Evolutionary conservation across 2,888 invertebrate genomes (phyloP).

Genomic region (Elmis aenea): DNA sequence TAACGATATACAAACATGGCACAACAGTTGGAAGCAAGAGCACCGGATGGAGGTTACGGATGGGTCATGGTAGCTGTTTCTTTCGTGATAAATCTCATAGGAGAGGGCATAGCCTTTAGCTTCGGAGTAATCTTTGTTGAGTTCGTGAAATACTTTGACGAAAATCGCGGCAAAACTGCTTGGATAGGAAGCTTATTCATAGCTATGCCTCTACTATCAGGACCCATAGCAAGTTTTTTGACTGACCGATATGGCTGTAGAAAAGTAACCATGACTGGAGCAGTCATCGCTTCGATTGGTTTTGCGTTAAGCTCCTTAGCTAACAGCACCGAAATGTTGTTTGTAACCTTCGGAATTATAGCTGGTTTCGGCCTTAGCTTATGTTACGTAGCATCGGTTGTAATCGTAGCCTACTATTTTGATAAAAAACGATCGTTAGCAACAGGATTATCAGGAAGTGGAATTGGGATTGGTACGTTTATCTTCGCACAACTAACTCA

Average conservation of each 20-base stretch:
- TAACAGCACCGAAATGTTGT: slow-evolving; percentile 70
- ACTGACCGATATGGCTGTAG: slow-evolving; percentile 81
- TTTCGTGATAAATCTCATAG: slow-evolving; percentile 84
- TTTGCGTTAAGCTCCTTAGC: slow-evolving; percentile 73
- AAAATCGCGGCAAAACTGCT: slow-evolving; percentile 81
- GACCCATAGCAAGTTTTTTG: slow-evolving; percentile 78
- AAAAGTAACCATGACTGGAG: slow-evolving; percentile 71
- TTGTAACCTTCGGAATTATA: slow-evolving; percentile 77
- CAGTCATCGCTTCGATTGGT: slow-evolving; percentile 68
- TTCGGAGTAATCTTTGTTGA: slow-evolving; percentile 87
- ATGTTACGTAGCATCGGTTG: slow-evolving; percentile 86
- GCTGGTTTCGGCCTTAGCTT: slow-evolving; percentile 81
- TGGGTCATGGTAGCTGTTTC: slow-evolving; percentile 89
- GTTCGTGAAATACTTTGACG: slow-evolving; percentile 78
- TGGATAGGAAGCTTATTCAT: slow-evolving; percentile 89
- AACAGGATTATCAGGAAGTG: slow-evolving; percentile 81
- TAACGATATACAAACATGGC: slow-evolving; percentile 48
- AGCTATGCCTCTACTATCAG: slow-evolving; percentile 83
- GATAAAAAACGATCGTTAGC: slow-evolving; percentile 79
- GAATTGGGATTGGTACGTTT: slow-evolving; percentile 84
- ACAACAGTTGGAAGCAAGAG: slow-evolving; percentile 57
- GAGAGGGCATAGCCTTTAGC: slow-evolving; percentile 88
- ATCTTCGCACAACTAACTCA: slow-evolving; percentile 78
- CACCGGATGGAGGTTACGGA: slow-evolving; percentile 88
- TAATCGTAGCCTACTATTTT: slow-evolving; percentile 87